Evolutionary conservation across 2,797 vertebrate species (phyloP).

Genomic region (Australoheros facetus): DNA sequence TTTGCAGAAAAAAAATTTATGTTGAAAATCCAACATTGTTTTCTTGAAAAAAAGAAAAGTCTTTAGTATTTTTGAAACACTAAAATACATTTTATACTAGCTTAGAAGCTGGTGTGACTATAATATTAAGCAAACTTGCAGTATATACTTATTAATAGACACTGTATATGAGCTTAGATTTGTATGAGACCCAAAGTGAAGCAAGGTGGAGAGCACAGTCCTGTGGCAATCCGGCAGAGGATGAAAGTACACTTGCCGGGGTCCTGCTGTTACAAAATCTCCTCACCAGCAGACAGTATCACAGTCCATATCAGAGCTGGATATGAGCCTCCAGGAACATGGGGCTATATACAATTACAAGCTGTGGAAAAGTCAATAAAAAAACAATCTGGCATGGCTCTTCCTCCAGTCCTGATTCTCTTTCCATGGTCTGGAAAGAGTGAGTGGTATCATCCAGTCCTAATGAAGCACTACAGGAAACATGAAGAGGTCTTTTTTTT

Average conservation of each 20-base stretch:
- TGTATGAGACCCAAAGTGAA: background rate
- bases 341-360: conserved; percentile 52
- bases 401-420: conserved; percentile 2
- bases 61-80: background rate
- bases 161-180: background rate
- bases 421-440: background rate
- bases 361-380: conserved; percentile 58
- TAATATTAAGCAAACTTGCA: background rate
- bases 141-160: background rate
- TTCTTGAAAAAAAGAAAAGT: background rate
- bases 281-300: conserved; percentile 22
- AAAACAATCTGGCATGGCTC: conserved; percentile 47
- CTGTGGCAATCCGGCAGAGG: conserved; percentile 19
- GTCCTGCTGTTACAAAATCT: conserved; percentile 24
- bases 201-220: conserved; percentile 6
- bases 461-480: background rate
- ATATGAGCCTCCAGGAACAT: conserved; percentile 46
- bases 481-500: background rate
- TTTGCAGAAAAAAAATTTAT: background rate
- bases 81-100: background rate
- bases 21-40: background rate
- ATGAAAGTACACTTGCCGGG: conserved; percentile 30
- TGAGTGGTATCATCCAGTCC: background rate
- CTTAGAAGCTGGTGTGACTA: background rate
- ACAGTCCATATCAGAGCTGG: conserved; percentile 50